Evolutionary conservation across 92 coral and sea anemone genomes (phyloP), one percentile per base, ranked within the genome.

Genomic region (Epizoanthus ramosus): DNA sequence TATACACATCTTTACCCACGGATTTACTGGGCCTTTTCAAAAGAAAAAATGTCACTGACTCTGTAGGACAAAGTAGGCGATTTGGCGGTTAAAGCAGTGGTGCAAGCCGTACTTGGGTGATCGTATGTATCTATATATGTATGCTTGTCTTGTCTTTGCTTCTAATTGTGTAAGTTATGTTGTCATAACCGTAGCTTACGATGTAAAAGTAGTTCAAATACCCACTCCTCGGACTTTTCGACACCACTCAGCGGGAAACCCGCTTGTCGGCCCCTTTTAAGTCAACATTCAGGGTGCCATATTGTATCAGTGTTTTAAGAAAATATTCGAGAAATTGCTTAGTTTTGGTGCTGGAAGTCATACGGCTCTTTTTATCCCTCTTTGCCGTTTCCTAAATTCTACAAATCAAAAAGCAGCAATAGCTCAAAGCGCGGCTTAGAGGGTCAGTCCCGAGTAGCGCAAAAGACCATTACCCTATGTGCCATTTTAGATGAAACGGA

Each of bases 211-310:
- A 22, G 59, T 5, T 24, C 5, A 39, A 60, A 60, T 25, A 12
- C 56, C 57, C 25, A 41, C 41, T 52, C 22, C 71, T 25, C 54
- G 58, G 56, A 12, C 57, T 3, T n/a, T 35, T 77, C 70, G 71
- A 45, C 22, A 68, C 71, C 2, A 41, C 82, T 57, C 82, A 77
- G 82, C 82, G 71, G 82, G 82, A 8, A 61, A 61, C 71, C 71
- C 8, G 17, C 57, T 37, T 43, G 82, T 60, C 82, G 71, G 82
- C n/a, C 68, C 61, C 69, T 76, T 76, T 76, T 1, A 76, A 76
- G 82, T 77, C 58, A 77, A 77, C 82, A 61, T 59, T 77, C 59
- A 61, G 71, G 82, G 82, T 77, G 82, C 66, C 68, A 60, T 77
- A 77, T 77, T 77, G 82, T 77, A 76, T 58, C 64, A 4, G 9